Evolutionary conservation across 2,797 vertebrate species (phyloP), one percentile per base, ranked within the genome.

Genomic region (Hirundo rustica): DNA sequence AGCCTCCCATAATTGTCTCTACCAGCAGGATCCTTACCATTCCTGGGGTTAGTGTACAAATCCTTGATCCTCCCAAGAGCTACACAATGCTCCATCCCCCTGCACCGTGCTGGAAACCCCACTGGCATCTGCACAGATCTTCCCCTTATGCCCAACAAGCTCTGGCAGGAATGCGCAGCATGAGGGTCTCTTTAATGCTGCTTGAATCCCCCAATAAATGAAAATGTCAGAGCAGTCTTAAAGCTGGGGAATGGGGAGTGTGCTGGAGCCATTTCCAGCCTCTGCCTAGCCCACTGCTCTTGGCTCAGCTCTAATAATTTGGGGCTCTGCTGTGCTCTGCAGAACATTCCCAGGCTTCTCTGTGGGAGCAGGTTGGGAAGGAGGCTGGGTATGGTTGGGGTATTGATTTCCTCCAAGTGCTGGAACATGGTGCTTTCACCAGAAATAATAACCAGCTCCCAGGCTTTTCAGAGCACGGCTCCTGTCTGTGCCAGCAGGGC

Each of bases 401-500:
- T 11, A 74, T 58, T 67, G 83, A 85, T 92, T 92, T 92, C 30
- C 89, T 61, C 47, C 57, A 62, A 85, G 78, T 62, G 32, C 90
- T 91, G 95, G 92, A 89, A 85, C 82, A 77, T 0, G 5, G 38
- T 44, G 88, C 88, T 95, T 79, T 71, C 74, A 81, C 34, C 47
- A 57, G 80, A 58, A 90, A 85, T 68, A 88, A 89, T 9, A 80
- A 61, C 42, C 61, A 79, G 86, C 77, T 87, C 84, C 66, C 72
- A 54, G 90, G 30, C 78, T 73, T 29, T 48, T 76, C 65, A 78
- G 74, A 92, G 90, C 68, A 32, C 8, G 1, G 67, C 80, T 84
- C 78, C 82, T 3, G 6, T 7, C 66, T 53, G 68, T 90, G 92
- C 95, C 92, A 94, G 88, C 95, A 91, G 74, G 57, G 57, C 91